Conservation (phyloP, 2,888 invertebrate genomes). For the Gastracanthus pulcherrimus region DNA sequence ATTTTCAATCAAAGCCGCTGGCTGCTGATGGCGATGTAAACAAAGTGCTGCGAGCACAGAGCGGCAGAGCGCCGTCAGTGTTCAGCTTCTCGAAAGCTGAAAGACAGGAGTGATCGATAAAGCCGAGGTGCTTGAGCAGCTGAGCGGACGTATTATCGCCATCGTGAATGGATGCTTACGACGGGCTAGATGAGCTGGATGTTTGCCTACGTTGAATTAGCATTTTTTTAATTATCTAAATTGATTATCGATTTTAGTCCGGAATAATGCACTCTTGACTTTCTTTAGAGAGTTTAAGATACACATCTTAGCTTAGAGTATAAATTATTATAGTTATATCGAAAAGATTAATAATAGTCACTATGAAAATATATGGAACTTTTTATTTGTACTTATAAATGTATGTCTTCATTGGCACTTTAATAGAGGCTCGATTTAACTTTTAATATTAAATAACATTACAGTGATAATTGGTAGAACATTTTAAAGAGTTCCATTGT, state of each 20-base stretch:
- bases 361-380: too few species aligned
- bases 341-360: too few species aligned
- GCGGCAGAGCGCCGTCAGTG: background rate
- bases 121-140: background rate
- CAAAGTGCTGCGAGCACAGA: background rate
- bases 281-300: background rate
- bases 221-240: slow-evolving; percentile 27
- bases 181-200: background rate
- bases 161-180: background rate
- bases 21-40: too few species aligned
- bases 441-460: too few species aligned
- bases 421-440: too few species aligned
- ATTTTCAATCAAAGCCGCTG: slow-evolving; percentile 3
- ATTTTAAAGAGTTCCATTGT: too few species aligned
- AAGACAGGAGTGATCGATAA: slow-evolving; percentile 34
- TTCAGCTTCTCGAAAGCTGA: background rate
- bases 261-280: background rate
- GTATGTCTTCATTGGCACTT: too few species aligned
- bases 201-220: background rate
- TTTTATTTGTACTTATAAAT: too few species aligned
- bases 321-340: too few species aligned
- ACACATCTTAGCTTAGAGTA: background rate
- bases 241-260: background rate
- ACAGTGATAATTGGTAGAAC: too few species aligned
- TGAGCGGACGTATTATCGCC: background rate